Evolutionary conservation across 1,140 invertebrate species (phyloP).

Genomic region (Saccostrea cuccullata): DNA sequence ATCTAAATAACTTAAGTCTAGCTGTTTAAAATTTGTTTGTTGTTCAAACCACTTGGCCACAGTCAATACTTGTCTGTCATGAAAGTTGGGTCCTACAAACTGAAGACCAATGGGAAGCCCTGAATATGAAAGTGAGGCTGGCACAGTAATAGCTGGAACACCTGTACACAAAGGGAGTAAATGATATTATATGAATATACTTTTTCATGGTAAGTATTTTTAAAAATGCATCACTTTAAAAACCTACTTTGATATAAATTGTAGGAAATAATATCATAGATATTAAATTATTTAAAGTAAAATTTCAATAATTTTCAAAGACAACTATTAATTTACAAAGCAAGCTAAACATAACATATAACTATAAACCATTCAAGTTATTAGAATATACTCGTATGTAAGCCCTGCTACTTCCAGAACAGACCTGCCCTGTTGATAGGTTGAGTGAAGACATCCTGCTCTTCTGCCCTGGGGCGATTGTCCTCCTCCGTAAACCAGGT

Average conservation of each 20-base stretch:
- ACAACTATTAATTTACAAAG: too few relatives aligned
- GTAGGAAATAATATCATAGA: too few relatives aligned
- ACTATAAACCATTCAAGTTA: too few relatives aligned
- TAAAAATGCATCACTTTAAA: too few relatives aligned
- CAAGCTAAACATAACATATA: too few relatives aligned
- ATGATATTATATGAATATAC: too few relatives aligned
- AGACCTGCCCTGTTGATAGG: conserved; percentile 95
- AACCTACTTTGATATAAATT: too few relatives aligned
- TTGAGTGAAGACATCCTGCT: conserved; percentile 97
- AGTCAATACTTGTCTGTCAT: conserved; percentile 88
- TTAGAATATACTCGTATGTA: too few relatives aligned
- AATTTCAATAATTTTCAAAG: too few relatives aligned
- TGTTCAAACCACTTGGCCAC: conserved; percentile 92
- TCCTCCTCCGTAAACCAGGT: conserved; percentile 86
- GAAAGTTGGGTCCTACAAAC: conserved; percentile 90
- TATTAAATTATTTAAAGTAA: too few relatives aligned
- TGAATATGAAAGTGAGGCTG: conserved; percentile 87
- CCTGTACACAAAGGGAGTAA: conserved; percentile 80
- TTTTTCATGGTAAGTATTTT: too few relatives aligned
- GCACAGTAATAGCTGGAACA: conserved; percentile 93
- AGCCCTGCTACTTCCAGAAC: background rate
- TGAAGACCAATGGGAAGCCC: conserved; percentile 94
- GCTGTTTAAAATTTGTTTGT: conserved; percentile 66
- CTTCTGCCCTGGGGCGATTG: conserved; percentile 91
- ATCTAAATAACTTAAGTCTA: conserved; percentile 68